phyloP scores from a whole-genome alignment of 2,797 vertebrate species.

The Urosaurus nigricauda region DNA sequence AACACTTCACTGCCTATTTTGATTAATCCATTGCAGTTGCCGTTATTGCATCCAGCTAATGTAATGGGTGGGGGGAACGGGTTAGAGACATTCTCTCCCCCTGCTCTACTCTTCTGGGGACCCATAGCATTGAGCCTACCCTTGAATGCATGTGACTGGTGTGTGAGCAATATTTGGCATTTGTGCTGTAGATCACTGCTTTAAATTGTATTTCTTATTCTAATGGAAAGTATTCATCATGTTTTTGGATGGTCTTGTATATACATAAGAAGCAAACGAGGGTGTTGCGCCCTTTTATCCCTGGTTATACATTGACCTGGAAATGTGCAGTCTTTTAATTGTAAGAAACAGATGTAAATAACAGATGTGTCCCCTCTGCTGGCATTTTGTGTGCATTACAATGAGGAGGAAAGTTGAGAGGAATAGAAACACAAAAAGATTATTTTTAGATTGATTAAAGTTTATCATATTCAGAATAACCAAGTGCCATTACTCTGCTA shows the following conservation, averaged over 20 bases:
- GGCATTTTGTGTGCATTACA: slow-evolving; percentile 67
- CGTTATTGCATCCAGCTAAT: slow-evolving; percentile 64
- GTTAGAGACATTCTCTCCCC: neutral
- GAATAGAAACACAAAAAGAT: slow-evolving; percentile 63
- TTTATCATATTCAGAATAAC: slow-evolving; percentile 57
- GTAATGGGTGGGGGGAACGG: slow-evolving; percentile 23
- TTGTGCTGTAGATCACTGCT: slow-evolving; percentile 44
- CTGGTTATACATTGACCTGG: slow-evolving; percentile 64
- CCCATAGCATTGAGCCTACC: slow-evolving; percentile 73
- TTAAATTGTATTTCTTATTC: slow-evolving; percentile 70
- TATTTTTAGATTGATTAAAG: slow-evolving; percentile 61
- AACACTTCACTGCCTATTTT: slow-evolving; percentile 76
- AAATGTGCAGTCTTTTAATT: slow-evolving; percentile 67
- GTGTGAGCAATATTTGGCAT: slow-evolving; percentile 71
- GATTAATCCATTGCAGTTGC: slow-evolving; percentile 67
- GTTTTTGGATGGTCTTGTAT: slow-evolving; percentile 50
- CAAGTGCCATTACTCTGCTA: slow-evolving; percentile 59
- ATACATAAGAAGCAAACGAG: slow-evolving; percentile 63
- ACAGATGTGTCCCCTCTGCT: slow-evolving; percentile 47
- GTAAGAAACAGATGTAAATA: slow-evolving; percentile 50
- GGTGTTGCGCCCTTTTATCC: slow-evolving; percentile 54
- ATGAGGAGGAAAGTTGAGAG: slow-evolving; percentile 63
- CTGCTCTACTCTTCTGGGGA: slow-evolving; percentile 69
- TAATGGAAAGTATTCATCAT: slow-evolving; percentile 54
- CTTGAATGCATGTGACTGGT: slow-evolving; percentile 72